A percentile compares a stretch with the other conserved stretches of the same genome.
These are phyloP conservation scores for Xenopus petersii DNA, from an alignment of 2,797 vertebrate genomes.

Conservation along the genomic window DNA sequence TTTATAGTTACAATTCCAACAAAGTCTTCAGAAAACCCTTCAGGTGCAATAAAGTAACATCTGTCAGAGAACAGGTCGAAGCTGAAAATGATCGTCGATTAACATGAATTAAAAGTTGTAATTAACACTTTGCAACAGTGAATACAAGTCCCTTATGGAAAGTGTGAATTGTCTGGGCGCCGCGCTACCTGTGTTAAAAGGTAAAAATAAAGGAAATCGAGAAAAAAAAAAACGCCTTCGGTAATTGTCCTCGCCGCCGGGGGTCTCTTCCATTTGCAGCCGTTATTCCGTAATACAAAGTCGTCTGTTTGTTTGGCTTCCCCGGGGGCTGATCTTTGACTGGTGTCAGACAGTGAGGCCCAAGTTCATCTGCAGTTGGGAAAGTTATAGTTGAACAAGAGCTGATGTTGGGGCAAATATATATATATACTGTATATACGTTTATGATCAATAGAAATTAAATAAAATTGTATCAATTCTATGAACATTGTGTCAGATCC, in stretches of 20 bases:
- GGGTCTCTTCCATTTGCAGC: background rate
- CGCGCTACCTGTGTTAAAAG: slow-evolving; percentile 53
- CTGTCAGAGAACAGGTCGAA: slow-evolving; percentile 63
- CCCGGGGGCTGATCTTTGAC: too few species aligned
- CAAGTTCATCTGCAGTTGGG: too few species aligned
- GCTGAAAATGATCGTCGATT: slow-evolving; percentile 68
- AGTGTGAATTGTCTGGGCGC: slow-evolving; percentile 57
- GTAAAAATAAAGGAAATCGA: slow-evolving; percentile 27
- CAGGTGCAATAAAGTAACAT: slow-evolving; percentile 72
- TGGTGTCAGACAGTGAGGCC: too few species aligned
- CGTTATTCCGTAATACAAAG: too few species aligned
- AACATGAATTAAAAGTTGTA: slow-evolving; percentile 72
- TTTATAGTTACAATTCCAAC: too few species aligned
- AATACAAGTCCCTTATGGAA: slow-evolving; percentile 62
- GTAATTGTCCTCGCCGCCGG: slow-evolving; percentile 38
- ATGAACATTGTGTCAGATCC: too few species aligned
- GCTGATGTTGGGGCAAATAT: too few species aligned
- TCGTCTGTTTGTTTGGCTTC: too few species aligned
- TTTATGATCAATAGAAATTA: too few species aligned
- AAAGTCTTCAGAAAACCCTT: slow-evolving; percentile 12
- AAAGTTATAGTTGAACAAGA: too few species aligned
- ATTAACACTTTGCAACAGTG: slow-evolving; percentile 69
- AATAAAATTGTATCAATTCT: too few species aligned
- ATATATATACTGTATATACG: too few species aligned
- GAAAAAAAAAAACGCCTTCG: slow-evolving; percentile 37